Evolutionary conservation across 1,140 invertebrate genomes (phyloP), one percentile per base, ranked within the genome.

Genomic region (Drosophila tristis): DNA sequence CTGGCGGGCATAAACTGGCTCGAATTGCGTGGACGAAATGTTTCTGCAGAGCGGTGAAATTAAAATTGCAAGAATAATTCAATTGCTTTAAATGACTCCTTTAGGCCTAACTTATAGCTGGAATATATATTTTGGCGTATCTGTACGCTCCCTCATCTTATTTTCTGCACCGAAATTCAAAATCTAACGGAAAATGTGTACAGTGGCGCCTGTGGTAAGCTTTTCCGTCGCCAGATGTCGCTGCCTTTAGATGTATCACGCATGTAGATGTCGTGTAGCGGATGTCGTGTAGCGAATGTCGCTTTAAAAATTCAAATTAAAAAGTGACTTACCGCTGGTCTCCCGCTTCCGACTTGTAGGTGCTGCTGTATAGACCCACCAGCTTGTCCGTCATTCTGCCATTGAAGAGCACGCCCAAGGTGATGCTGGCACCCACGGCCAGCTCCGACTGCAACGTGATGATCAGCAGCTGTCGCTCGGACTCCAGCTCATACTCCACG

Each of bases 11-110:
- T 98, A 97, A 1, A 97, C 98, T 1, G 98, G 96, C 84, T 99
- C 96, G 90, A 99, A 98, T 93, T 99, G 98, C 0, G 97, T 96
- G 0, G 97, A 97, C 7, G 97, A 97, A 78, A 98, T 95, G 55
- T 93, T 94, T 76, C 97, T 98, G 84, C 0, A 39, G 48, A 23
- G 2, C 4, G 4, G n/a, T n/a, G n/a, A n/a, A n/a, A n/a, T n/a
- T n/a, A 8, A 15, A 43, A 20, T 20, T 1, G 20, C 20, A 20
- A 20, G 20, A 20, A 20, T 20, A 20, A 20, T 20, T 20, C 1
- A 20, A 2, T 20, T n/a, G n/a, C n/a, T n/a, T n/a, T n/a, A n/a
- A n/a, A n/a, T n/a, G n/a, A n/a, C n/a, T n/a, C n/a, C n/a, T n/a
- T n/a, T n/a, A n/a, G n/a, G n/a, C n/a, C n/a, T n/a, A n/a, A n/a